Conservation (phyloP, 2,797 vertebrate genomes). For the Dendrocincla tyrannina region DNA sequence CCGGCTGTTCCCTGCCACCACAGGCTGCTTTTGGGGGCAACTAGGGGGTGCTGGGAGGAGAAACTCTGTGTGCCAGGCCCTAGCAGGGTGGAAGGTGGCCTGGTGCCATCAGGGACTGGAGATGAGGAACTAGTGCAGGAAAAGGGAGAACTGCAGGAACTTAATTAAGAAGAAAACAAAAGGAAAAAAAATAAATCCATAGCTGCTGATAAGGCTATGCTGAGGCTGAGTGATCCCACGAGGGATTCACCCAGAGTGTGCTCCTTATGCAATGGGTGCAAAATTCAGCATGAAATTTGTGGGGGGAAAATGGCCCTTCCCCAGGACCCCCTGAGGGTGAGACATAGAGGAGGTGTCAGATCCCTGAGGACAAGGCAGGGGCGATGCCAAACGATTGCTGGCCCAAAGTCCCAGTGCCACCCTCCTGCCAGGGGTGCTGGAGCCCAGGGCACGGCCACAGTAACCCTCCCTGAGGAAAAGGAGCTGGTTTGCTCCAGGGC, state of each 20-base stretch:
- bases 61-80: rapidly evolving
- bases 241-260: background rate
- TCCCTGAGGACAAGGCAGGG: background rate
- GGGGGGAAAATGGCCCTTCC: rapidly evolving
- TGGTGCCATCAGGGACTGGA: rapidly evolving
- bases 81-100: background rate
- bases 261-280: background rate
- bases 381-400: rapidly evolving
- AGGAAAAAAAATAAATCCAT: background rate
- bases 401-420: background rate
- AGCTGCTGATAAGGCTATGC: background rate
- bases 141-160: background rate
- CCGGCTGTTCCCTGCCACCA: background rate
- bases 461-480: background rate
- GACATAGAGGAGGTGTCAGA: background rate
- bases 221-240: background rate
- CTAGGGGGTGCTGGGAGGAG: background rate
- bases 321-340: background rate
- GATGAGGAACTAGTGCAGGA: rapidly evolving
- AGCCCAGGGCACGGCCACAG: background rate
- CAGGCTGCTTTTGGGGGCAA: background rate
- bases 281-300: background rate
- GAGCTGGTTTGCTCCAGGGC: background rate
- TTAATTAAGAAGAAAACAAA: background rate
- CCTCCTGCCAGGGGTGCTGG: background rate